Evolutionary conservation across 2,888 invertebrate species (phyloP).

Genomic region (Metacarcinus magister): DNA sequence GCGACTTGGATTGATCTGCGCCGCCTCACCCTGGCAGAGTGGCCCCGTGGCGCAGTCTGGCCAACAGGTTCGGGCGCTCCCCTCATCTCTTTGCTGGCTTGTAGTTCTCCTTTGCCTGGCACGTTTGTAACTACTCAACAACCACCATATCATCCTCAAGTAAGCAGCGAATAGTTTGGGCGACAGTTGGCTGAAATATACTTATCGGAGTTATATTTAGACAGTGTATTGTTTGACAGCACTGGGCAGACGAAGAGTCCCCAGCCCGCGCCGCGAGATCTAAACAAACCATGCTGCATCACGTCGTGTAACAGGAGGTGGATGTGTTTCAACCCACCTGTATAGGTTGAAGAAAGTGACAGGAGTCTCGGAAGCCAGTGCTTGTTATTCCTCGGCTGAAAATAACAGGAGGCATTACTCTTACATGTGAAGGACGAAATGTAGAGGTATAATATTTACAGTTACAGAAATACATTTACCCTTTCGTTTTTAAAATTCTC

Average conservation of each 20-base stretch:
- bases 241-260: not conserved
- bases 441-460: not conserved
- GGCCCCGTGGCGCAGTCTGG: not conserved
- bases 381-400: not conserved
- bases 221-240: not conserved
- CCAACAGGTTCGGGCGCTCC: not conserved
- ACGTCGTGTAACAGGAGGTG: not conserved
- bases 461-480: not conserved
- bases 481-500: not conserved
- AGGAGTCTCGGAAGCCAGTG: not conserved
- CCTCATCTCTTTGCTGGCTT: not conserved
- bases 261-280: not conserved
- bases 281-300: not conserved
- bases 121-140: not conserved
- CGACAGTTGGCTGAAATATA: not conserved
- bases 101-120: not conserved
- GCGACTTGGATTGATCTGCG: constrained; percentile 41
- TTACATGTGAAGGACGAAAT: not conserved
- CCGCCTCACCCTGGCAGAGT: not conserved
- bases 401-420: not conserved
- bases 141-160: not conserved
- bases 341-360: not conserved
- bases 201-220: constrained; percentile 11
- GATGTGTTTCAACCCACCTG: not conserved
- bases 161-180: not conserved